Conservation (phyloP, 2,888 invertebrate genomes). For the Athalia cordata region DNA sequence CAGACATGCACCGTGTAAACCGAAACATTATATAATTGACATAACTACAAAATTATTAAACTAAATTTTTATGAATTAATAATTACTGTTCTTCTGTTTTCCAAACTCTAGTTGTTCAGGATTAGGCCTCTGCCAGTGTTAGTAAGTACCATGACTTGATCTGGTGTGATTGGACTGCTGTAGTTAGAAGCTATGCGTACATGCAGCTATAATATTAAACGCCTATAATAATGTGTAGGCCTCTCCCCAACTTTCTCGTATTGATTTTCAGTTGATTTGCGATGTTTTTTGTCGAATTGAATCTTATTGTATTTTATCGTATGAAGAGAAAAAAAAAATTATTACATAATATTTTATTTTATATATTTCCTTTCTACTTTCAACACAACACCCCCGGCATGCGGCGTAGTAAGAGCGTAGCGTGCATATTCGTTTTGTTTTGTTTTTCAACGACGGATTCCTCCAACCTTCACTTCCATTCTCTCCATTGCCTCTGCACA, state of each 20-base stretch:
- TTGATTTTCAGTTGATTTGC: constrained; percentile 46
- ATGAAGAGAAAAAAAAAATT: too few species aligned
- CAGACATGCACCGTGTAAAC: constrained; percentile 60
- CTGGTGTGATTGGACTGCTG: constrained; percentile 75
- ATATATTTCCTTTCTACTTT: not conserved
- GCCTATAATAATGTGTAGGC: constrained; percentile 44
- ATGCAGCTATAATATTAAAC: constrained; percentile 17
- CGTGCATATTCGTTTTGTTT: constrained; percentile 31
- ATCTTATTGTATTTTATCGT: not conserved
- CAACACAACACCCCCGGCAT: constrained; percentile 45
- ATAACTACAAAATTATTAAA: constrained; percentile 41
- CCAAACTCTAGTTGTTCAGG: constrained; percentile 94
- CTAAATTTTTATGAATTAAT: constrained; percentile 61
- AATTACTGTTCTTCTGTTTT: constrained; percentile 73
- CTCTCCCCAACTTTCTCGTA: constrained; percentile 38
- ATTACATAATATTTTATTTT: too few species aligned
- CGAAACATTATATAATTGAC: constrained; percentile 54
- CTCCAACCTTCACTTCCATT: not conserved
- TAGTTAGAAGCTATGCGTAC: constrained; percentile 73
- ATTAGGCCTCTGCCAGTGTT: constrained; percentile 98
- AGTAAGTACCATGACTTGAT: constrained; percentile 88
- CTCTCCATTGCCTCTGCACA: not conserved
- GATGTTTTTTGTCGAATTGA: constrained; percentile 43
- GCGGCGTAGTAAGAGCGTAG: constrained; percentile 45
- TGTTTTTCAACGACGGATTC: constrained; percentile 22